Evolutionary conservation across 2,888 invertebrate genomes (phyloP), one percentile per base, ranked within the genome.

Genomic region (Gibbula magus): DNA sequence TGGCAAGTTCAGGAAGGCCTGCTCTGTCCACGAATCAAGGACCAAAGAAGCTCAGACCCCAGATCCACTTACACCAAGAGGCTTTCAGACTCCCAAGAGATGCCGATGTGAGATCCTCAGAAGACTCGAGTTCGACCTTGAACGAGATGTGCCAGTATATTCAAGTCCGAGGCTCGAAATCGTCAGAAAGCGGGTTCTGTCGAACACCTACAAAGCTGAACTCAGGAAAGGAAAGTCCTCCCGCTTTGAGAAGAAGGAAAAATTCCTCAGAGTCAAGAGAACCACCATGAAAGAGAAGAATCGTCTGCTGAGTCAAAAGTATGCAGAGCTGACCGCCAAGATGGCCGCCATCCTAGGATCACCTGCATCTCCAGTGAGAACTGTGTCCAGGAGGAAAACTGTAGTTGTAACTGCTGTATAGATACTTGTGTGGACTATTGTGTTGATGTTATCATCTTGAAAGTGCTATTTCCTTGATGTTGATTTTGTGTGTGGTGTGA

Each of bases 131-230:
- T 20, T 35, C 18, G 70, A 70, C 3, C 35, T 39, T 16, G 29
- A 39, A 2, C n/a, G 20, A 10, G 70, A 70, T n/a, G 35, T 70
- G 8, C 70, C 70, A 2, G 32, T 39, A 16, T 70, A 39, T n/a
- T 70, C 70, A 32, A 70, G 70, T n/a, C 70, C 70, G 10, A 70
- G 70, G 20, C 70, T 70, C 18, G 70, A 70, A 35, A 18, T 70
- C 70, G 70, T 39, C 70, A 16, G 70, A 35, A 70, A 35, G 70
- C 29, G 70, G 20, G 39, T 70, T 10, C 2, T 70, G 13, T 18
- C 70, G 3, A 70, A 70, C 70, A 16, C 29, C 18, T 70, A 35
- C 70, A 70, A 70, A 39, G 70, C 70, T 20, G 39, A 18, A 0
- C 20, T 20, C 18, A 70, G 70, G 20, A 70, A 70, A 32, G n/a